A percentile compares a stretch with the other conserved stretches of the same genome.
These are phyloP conservation scores for Polydrusus pterygomalis DNA, from an alignment of 2,888 invertebrate species.

Conservation along the genomic window DNA sequence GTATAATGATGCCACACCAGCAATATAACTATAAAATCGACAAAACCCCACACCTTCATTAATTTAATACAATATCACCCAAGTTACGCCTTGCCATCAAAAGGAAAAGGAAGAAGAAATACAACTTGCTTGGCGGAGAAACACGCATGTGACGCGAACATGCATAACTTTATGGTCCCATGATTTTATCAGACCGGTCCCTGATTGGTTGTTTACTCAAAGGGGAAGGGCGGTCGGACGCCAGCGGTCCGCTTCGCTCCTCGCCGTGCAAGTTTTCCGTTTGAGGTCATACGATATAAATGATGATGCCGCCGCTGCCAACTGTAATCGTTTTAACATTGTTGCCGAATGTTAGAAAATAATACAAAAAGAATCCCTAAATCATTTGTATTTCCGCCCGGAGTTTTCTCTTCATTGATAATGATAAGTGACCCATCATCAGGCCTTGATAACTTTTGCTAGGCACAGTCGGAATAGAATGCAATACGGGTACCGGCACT, in stretches of 20 bases:
- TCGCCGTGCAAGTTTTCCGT: constrained; percentile 52
- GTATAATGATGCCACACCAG: background rate
- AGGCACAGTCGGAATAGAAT: no score
- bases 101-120: constrained; percentile 37
- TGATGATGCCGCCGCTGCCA: constrained; percentile 44
- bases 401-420: no score
- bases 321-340: constrained; percentile 37
- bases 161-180: constrained; percentile 72
- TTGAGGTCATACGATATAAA: constrained; percentile 55
- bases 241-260: constrained; percentile 43
- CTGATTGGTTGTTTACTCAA: constrained; percentile 72
- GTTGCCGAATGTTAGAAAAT: constrained; percentile 32
- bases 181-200: constrained; percentile 72
- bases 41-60: constrained; percentile 25
- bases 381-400: no score
- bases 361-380: background rate
- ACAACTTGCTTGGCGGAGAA: constrained; percentile 58
- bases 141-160: constrained; percentile 70
- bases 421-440: no score
- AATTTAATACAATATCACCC: constrained; percentile 27
- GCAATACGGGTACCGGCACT: no score
- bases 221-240: constrained; percentile 66
- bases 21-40: background rate
- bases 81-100: constrained; percentile 27
- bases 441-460: no score